phyloP scores from a whole-genome alignment of 1,140 invertebrate genomes.

The Drosophila sproati region DNA sequence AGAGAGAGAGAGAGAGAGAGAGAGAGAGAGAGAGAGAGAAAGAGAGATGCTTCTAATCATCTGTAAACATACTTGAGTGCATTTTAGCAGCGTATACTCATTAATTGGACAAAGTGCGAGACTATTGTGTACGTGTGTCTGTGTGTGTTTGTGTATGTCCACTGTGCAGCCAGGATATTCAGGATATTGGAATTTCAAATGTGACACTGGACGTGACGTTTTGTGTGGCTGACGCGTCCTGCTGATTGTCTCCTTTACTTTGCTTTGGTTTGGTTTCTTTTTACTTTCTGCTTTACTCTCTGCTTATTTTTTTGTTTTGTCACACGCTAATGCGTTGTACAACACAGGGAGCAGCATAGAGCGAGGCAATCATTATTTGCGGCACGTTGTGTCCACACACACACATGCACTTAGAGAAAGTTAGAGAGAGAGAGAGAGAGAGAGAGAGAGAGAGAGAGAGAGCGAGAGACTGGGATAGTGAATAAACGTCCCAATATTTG shows the following conservation, averaged over 20 bases:
- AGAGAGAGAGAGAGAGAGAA: neutral
- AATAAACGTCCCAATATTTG: conserved; percentile 55
- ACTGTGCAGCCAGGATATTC: conserved; percentile 43
- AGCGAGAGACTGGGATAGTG: conserved; percentile 4
- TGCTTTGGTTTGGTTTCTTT: conserved; percentile 11
- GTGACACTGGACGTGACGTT: conserved; percentile 52
- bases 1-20: neutral
- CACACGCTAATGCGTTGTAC: conserved; percentile 51
- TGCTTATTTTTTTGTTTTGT: conserved; percentile 18
- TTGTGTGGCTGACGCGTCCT: conserved; percentile 27
- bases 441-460: neutral
- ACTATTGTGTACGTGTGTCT: neutral
- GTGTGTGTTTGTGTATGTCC: conserved; percentile 19
- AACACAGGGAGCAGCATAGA: conserved; percentile 2
- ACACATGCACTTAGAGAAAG: conserved; percentile 7
- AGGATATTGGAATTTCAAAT: conserved; percentile 58
- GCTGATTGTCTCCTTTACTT: conserved; percentile 36
- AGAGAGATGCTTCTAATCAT: conserved; percentile 25
- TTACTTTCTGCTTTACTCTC: neutral
- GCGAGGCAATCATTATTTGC: conserved; percentile 56
- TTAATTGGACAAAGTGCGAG: conserved; percentile 37
- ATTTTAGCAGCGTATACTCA: conserved; percentile 24
- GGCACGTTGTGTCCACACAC: conserved; percentile 52
- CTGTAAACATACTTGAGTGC: conserved; percentile 46
- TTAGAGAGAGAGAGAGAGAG: neutral